A percentile compares a stretch with the other conserved stretches of the same genome.
Evolutionary conservation across 2,797 vertebrate genomes (phyloP).

Genomic region (Avahi laniger): DNA sequence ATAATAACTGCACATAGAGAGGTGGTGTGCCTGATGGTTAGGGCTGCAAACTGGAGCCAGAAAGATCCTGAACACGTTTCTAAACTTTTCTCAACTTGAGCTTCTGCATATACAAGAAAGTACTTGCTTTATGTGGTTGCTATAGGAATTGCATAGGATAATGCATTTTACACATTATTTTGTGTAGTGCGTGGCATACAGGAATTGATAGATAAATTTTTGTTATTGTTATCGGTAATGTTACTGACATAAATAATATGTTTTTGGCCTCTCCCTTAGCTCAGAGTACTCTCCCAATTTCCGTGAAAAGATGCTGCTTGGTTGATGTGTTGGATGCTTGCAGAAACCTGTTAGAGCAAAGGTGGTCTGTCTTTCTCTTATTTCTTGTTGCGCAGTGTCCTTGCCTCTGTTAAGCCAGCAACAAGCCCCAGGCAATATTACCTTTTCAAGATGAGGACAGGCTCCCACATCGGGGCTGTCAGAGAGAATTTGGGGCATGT

Average conservation of each 20-base stretch:
- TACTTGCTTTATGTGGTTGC: neutral
- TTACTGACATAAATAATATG: neutral
- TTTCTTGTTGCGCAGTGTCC: conserved; percentile 58
- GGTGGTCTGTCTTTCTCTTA: conserved; percentile 71
- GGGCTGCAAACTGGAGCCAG: neutral
- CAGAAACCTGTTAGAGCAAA: conserved; percentile 54
- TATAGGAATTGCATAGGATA: neutral
- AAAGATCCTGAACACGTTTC: neutral
- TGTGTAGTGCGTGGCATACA: neutral
- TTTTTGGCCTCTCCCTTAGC: neutral
- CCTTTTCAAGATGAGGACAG: conserved; percentile 78
- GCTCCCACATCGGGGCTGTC: conserved; percentile 72
- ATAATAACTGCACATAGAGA: neutral
- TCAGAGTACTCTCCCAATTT: neutral
- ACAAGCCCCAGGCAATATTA: conserved; percentile 76
- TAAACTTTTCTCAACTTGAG: neutral
- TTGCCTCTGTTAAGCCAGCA: conserved; percentile 72
- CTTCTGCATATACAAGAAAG: neutral
- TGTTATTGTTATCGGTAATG: neutral
- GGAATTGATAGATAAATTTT: neutral
- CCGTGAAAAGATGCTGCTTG: conserved; percentile 31
- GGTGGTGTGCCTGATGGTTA: neutral
- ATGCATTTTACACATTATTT: neutral
- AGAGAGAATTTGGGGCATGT: conserved; percentile 79
- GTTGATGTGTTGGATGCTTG: conserved; percentile 35